Conservation (phyloP, 1,140 invertebrate species). For the Subanguina moxae region DNA sequence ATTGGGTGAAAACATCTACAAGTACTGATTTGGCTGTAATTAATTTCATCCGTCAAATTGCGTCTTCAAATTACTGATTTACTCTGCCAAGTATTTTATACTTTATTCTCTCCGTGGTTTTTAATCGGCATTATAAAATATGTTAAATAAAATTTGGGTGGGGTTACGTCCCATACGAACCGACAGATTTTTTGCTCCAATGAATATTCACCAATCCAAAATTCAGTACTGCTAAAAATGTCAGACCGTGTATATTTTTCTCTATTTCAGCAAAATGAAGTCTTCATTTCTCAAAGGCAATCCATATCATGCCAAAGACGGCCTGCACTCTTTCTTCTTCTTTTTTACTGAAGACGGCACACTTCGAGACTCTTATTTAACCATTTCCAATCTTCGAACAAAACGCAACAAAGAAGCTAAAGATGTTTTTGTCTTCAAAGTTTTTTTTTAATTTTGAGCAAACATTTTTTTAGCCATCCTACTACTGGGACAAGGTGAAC, state of each 20-base stretch:
- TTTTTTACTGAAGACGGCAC: conserved; percentile 46
- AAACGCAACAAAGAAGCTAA: conserved; percentile 26
- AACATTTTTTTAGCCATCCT: neutral
- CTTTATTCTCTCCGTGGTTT: neutral
- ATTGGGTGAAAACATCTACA: conserved; percentile 45
- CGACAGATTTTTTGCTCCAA: conserved; percentile 25
- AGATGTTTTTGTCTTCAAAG: neutral
- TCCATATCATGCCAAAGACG: conserved; percentile 53
- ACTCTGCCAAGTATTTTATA: neutral
- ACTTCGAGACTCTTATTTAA: conserved; percentile 44
- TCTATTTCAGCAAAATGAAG: conserved; percentile 41
- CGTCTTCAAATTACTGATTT: neutral
- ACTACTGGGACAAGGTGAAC: conserved; percentile 46
- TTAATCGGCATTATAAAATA: too few relatives aligned
- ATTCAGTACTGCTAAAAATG: too few relatives aligned
- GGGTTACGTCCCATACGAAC: too few relatives aligned
- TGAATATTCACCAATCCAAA: neutral
- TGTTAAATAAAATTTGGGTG: too few relatives aligned
- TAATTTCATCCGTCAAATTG: neutral
- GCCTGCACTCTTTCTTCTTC: conserved; percentile 57
- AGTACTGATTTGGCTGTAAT: conserved; percentile 32
- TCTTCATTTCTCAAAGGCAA: conserved; percentile 51
- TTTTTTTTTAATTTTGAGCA: too few relatives aligned
- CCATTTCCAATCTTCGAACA: conserved; percentile 49
- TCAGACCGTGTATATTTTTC: too few relatives aligned